These are phyloP conservation scores for Bolinopsis microptera DNA, from an alignment of 37 sponge, comb jelly and placozoan genomes.

Conservation along the genomic window DNA sequence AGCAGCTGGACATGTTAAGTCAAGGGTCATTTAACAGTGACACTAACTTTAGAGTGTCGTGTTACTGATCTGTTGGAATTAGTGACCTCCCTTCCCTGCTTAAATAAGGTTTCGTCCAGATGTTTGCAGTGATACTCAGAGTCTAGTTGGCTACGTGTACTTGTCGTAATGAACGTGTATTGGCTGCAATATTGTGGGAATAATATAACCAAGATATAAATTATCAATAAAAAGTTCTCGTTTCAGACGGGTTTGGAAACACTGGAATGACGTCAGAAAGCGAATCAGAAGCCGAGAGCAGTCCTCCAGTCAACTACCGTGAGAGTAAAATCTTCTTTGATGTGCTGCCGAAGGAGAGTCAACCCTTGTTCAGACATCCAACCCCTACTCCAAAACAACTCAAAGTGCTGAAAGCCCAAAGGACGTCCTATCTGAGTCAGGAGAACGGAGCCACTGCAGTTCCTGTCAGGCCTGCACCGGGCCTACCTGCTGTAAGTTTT, in stretches of 20 bases:
- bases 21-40: too few relatives aligned
- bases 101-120: too few relatives aligned
- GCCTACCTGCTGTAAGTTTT: background rate
- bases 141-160: too few relatives aligned
- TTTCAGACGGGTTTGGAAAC: constrained; percentile 16
- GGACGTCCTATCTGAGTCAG: constrained; percentile 19
- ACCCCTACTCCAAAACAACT: constrained; percentile 64
- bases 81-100: too few relatives aligned
- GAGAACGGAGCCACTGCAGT: constrained; percentile 26
- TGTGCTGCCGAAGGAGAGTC: background rate
- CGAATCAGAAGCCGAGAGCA: constrained; percentile 30
- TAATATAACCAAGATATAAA: too few relatives aligned
- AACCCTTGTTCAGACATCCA: constrained; percentile 19
- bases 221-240: background rate
- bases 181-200: too few relatives aligned
- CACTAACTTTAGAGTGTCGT: too few relatives aligned
- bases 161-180: too few relatives aligned
- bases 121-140: too few relatives aligned
- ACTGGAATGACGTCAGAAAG: constrained; percentile 30
- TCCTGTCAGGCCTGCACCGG: background rate
- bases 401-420: constrained; percentile 8
- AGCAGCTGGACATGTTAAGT: too few relatives aligned
- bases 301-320: constrained; percentile 36
- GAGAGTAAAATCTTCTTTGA: constrained; percentile 63
- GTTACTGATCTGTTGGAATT: too few relatives aligned